A percentile compares a stretch with the other conserved stretches of the same genome.
phyloP scores from a whole-genome alignment of 2,113 vertebrate species.

The Lepidiolamprologus cunningtoni region DNA sequence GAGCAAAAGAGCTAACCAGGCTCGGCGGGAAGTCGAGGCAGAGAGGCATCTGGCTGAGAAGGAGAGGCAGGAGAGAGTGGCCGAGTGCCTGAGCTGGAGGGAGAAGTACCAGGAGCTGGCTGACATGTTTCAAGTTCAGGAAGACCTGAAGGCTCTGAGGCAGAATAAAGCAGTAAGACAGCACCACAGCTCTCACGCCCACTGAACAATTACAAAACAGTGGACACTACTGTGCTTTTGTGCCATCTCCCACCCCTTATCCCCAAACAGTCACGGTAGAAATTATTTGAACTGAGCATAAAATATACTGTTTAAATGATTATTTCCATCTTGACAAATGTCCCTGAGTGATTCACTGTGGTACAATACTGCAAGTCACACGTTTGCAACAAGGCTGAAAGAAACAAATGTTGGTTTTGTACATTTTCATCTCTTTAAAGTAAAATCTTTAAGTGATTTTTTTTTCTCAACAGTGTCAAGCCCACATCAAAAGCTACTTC shows the following conservation, averaged over 20 bases:
- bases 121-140: slow-evolving; percentile 43
- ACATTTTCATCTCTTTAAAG: not conserved
- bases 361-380: not conserved
- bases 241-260: not conserved
- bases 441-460: not conserved
- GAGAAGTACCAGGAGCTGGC: slow-evolving; percentile 53
- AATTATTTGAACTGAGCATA: not conserved
- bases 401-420: not conserved
- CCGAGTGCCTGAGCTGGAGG: slow-evolving; percentile 62
- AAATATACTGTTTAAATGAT: not conserved
- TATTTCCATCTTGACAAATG: not conserved
- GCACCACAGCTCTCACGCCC: not conserved
- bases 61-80: slow-evolving; percentile 50
- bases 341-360: not conserved
- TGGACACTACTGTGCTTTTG: not conserved
- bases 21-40: slow-evolving; percentile 54
- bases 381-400: not conserved
- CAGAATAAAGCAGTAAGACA: slow-evolving; percentile 64
- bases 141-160: slow-evolving; percentile 63
- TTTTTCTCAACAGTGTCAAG: slow-evolving; percentile 61
- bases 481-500: slow-evolving; percentile 72
- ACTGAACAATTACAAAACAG: not conserved
- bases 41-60: slow-evolving; percentile 40
- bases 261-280: not conserved
- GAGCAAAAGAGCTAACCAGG: slow-evolving; percentile 28